phyloP scores from a whole-genome alignment of 2,113 vertebrate genomes.

The Grammatotria lemairii region DNA sequence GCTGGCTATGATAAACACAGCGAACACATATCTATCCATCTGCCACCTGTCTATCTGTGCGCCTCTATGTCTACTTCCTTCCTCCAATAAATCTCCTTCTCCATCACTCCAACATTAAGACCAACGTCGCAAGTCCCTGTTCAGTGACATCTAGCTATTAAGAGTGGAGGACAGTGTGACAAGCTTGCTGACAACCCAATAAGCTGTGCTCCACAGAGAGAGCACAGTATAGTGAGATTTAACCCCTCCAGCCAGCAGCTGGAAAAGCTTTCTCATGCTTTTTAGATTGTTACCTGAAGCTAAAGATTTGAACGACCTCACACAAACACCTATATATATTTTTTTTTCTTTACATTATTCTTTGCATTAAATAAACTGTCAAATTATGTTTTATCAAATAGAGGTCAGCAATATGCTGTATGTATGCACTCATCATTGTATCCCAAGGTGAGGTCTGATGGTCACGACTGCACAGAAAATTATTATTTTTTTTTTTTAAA shows the following conservation, averaged over 20 bases:
- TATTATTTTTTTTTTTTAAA: fast-evolving
- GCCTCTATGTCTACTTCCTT: not conserved
- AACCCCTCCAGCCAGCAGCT: not conserved
- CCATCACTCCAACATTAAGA: not conserved
- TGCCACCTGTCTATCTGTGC: not conserved
- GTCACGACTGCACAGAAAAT: not conserved
- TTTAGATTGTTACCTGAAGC: not conserved
- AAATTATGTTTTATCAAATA: not conserved
- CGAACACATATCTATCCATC: not conserved
- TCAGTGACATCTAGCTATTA: not conserved
- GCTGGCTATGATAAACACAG: slow-evolving; percentile 16
- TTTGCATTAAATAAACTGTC: not conserved
- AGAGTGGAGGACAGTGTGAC: not conserved
- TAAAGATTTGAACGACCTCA: not conserved
- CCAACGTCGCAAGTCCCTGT: not conserved
- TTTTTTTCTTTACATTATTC: not conserved
- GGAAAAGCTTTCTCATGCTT: not conserved
- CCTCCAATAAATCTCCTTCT: not conserved
- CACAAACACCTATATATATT: not conserved
- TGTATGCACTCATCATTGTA: not conserved
- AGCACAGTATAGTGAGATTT: not conserved
- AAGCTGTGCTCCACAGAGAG: slow-evolving; percentile 4
- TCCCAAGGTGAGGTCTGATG: not conserved
- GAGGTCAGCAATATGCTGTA: not conserved
- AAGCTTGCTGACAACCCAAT: slow-evolving; percentile 23